Evolutionary conservation across 2,113 vertebrate species (phyloP).

Genomic region (Cariama cristata): DNA sequence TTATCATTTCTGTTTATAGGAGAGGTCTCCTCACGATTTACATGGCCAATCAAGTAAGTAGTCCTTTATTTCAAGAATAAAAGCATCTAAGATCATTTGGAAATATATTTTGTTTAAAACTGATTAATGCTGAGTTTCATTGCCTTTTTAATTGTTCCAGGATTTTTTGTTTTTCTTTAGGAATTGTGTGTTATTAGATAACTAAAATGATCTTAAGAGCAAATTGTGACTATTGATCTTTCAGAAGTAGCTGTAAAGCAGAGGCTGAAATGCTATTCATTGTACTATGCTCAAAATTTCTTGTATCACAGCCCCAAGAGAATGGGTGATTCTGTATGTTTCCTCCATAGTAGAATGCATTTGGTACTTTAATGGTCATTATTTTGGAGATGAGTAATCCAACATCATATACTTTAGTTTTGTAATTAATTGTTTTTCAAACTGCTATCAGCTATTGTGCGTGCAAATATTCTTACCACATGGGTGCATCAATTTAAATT

Average conservation of each 20-base stretch:
- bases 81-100: background rate
- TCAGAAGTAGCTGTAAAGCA: background rate
- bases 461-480: background rate
- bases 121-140: background rate
- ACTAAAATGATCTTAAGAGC: background rate
- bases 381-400: background rate
- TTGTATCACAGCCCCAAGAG: background rate
- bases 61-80: background rate
- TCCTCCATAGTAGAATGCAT: background rate
- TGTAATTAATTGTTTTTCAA: background rate
- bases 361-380: background rate
- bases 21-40: slow-evolving; percentile 99
- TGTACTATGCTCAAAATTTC: background rate
- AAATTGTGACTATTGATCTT: background rate
- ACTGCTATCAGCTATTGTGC: background rate
- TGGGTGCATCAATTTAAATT: background rate
- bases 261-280: background rate
- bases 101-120: background rate
- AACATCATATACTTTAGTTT: background rate
- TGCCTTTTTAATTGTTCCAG: background rate
- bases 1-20: slow-evolving; percentile 76
- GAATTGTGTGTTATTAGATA: background rate
- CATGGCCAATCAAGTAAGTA: slow-evolving; percentile 97
- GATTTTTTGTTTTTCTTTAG: background rate
- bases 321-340: background rate